Base-by-base conservation (phyloP, 1,140 invertebrate genomes). In the Homalodisca vitripennis region DNA sequence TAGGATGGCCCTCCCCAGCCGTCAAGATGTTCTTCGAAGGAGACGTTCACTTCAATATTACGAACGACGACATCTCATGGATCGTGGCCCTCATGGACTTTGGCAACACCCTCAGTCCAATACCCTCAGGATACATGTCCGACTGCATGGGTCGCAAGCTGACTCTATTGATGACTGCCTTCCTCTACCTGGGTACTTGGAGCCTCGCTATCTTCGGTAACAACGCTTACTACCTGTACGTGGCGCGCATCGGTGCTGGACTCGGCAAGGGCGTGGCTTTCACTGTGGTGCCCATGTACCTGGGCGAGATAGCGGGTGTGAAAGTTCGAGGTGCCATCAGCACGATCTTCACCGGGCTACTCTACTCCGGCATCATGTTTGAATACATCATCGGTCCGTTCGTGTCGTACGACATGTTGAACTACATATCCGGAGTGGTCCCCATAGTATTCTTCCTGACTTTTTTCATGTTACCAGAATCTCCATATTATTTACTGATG, bases 281-380 rank as follows among this genome's bases (percentile, higher is more conserved):
- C 78, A 89, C 92, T 0, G 86, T 88, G 17, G 83, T 88, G 1
- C 92, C 93, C 0, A 91, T 95, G 84, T 97, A 95, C 78, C 85
- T 92, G 69, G 92, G 92, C 46, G 93, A 95, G 81, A 93, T 94
- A 31, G 88, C 76, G 1, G 72, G 67, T 29, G 67, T 71, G 1
- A 64, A 71, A 17, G 80, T 77, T n/a, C 70, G 76, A 12, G 76
- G 76, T 1, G 72, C 74, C 0, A 46, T 77, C 0, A 92, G 92
- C 10, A 91, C 93, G 0, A 88, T 93, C 66, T 87, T 95, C 72
- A 92, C 95, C 76, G 79, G 93, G 6, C 91, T 91, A 75, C 85
- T 90, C 30, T 85, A 86, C 6, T 71, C 90, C 17, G 95, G 95
- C 2, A 87, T 72, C 26, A 77, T 95, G 0, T 85, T 89, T 47